phyloP scores from a whole-genome alignment of 2,888 invertebrate genomes.

The Limulus polyphemus region DNA sequence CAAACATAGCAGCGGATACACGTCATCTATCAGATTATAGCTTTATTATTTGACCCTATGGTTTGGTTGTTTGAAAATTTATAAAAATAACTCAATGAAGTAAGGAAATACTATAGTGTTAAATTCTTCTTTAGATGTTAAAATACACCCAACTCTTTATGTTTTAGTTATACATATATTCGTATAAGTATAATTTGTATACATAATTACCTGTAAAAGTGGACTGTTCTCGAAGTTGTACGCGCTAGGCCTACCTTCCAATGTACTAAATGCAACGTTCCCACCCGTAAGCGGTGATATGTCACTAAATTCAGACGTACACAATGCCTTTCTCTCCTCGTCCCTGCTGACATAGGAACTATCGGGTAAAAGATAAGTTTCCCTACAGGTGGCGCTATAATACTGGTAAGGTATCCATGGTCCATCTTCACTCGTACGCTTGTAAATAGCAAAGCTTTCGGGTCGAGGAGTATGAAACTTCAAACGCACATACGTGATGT shows the following conservation, averaged over 20 bases:
- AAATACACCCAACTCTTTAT: too few relatives aligned
- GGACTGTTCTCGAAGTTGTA: conserved; percentile 79
- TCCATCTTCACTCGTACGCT: conserved; percentile 59
- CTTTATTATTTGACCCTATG: too few relatives aligned
- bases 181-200: too few relatives aligned
- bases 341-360: conserved; percentile 60
- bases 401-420: conserved; percentile 81
- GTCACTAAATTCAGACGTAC: conserved; percentile 95
- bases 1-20: too few relatives aligned
- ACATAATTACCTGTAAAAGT: conserved; percentile 62
- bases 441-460: conserved; percentile 93
- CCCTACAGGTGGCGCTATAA: conserved; percentile 83
- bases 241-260: conserved; percentile 87
- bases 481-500: conserved; percentile 89
- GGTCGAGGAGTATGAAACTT: conserved; percentile 92
- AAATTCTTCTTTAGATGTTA: too few relatives aligned
- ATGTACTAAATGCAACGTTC: conserved; percentile 84
- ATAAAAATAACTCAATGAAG: too few relatives aligned
- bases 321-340: conserved; percentile 82
- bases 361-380: conserved; percentile 76
- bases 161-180: too few relatives aligned
- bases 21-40: too few relatives aligned
- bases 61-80: too few relatives aligned
- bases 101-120: too few relatives aligned
- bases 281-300: conserved; percentile 93